Conservation (phyloP, 1,140 invertebrate genomes). For the Heliconius hermathena region DNA sequence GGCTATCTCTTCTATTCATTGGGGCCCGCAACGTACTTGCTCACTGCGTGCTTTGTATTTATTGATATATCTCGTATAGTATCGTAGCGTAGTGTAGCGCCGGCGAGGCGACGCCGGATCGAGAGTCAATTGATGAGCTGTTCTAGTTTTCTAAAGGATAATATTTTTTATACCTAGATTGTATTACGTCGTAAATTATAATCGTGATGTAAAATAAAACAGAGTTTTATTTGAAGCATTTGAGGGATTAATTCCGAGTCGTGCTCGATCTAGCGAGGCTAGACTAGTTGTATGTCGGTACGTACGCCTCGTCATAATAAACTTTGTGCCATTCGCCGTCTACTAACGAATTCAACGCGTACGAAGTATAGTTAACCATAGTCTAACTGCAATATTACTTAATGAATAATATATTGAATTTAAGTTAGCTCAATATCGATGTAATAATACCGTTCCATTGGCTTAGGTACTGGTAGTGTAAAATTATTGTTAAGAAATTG, state of each 20-base stretch:
- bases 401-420: slow-evolving; percentile 77
- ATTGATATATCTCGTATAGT: slow-evolving; percentile 37
- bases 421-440: slow-evolving; percentile 81
- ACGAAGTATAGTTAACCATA: slow-evolving; percentile 72
- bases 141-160: slow-evolving; percentile 60
- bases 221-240: slow-evolving; percentile 81
- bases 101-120: slow-evolving; percentile 48
- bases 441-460: slow-evolving; percentile 80
- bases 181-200: slow-evolving; percentile 73
- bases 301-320: slow-evolving; percentile 75
- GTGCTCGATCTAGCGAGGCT: slow-evolving; percentile 78
- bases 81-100: slow-evolving; percentile 47
- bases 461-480: slow-evolving; percentile 77
- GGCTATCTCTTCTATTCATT: slow-evolving; percentile 52
- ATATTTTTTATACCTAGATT: slow-evolving; percentile 73
- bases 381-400: slow-evolving; percentile 80
- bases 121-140: slow-evolving; percentile 74
- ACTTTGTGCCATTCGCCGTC: slow-evolving; percentile 74
- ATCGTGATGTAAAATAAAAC: slow-evolving; percentile 80
- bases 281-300: slow-evolving; percentile 62
- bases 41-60: slow-evolving; percentile 74
- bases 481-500: slow-evolving; percentile 70
- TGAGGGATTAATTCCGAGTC: slow-evolving; percentile 72
- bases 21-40: slow-evolving; percentile 62
- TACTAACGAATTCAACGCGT: slow-evolving; percentile 68